These are phyloP conservation scores for Paralichthys olivaceus DNA, from an alignment of 2,113 vertebrate species.

Conservation along the genomic window DNA sequence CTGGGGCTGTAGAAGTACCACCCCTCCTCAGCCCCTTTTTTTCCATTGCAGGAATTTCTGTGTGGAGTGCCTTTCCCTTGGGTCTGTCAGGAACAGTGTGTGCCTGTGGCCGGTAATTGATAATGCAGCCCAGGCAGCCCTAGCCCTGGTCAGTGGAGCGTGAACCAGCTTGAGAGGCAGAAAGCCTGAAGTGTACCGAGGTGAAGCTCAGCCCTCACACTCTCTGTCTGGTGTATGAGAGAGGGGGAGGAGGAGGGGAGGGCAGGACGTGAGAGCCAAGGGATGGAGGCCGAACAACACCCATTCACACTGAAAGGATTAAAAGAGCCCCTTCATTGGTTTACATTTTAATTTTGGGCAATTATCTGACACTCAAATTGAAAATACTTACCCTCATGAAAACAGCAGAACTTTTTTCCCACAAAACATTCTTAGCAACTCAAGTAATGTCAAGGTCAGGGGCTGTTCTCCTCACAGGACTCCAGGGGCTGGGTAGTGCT, in stretches of 20 bases:
- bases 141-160: conserved; percentile 73
- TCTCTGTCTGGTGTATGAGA: conserved; percentile 49
- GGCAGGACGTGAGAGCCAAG: conserved; percentile 49
- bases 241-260: conserved; percentile 35
- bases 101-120: conserved; percentile 80
- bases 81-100: conserved; percentile 76
- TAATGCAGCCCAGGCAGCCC: conserved; percentile 76
- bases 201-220: conserved; percentile 69
- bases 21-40: conserved; percentile 32
- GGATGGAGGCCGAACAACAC: conserved; percentile 44
- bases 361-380: conserved; percentile 36
- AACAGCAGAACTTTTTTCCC: neutral
- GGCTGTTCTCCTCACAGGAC: conserved; percentile 3
- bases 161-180: conserved; percentile 77
- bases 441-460: conserved; percentile 1
- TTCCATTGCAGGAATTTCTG: conserved; percentile 62
- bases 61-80: conserved; percentile 64
- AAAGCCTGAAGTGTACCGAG: conserved; percentile 72
- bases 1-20: conserved; percentile 37
- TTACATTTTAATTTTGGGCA: conserved; percentile 33
- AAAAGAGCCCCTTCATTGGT: conserved; percentile 52
- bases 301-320: conserved; percentile 49
- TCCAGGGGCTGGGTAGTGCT: neutral
- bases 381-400: conserved; percentile 10
- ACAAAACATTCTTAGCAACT: neutral